Base-by-base conservation (phyloP, 2,888 invertebrate genomes). In the Unio pictorum region DNA sequence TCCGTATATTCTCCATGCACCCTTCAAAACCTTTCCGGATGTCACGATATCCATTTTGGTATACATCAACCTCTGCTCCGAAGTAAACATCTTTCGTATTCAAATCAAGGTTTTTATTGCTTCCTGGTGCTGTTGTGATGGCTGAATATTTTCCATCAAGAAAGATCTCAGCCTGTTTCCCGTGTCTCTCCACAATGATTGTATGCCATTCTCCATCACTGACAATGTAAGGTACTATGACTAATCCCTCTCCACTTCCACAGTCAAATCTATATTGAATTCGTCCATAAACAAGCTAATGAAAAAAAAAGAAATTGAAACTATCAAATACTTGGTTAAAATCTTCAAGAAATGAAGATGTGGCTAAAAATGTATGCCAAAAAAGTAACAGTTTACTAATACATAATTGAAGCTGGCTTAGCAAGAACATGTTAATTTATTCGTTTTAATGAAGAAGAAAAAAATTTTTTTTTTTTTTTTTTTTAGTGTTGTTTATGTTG, bases 241-340 rank as follows among this genome's bases (percentile, higher is more conserved):
- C 94, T 67, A 94, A 91, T 57, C 95, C 96, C 90, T 95, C 95
- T 8, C 98, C 98, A 79, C 95, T 95, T 28, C 98, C 98, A 80
- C 97, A 93, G 89, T 98, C 96, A 92, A 97, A 96, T 78, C 95
- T 93, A 90, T 96, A 96, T 89, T 96, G 96, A 18, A 97, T 93
- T 64, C 93, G 93, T 0, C 97, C 98, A 89, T 96, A 95, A 26
- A 93, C 93, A 68, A 95, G 92, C 92, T 93, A 83, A 55, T 89
- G 87, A 23, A 23, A 65, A 57, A 23, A 59, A 45, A 17, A 2
- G 20, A 26, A n/a, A 30, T 62, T 64, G 0, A 56, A n/a, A 64
- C 8, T 23, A 23, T 26, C 18, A 18, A 59, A 59, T 23, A 34
- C 34, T 34, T 34, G 34, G 34, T 7, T 6, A 7, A 34, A 8